Evolutionary conservation across 2,888 invertebrate genomes (phyloP).

Genomic region (Ariolimax columbianus): DNA sequence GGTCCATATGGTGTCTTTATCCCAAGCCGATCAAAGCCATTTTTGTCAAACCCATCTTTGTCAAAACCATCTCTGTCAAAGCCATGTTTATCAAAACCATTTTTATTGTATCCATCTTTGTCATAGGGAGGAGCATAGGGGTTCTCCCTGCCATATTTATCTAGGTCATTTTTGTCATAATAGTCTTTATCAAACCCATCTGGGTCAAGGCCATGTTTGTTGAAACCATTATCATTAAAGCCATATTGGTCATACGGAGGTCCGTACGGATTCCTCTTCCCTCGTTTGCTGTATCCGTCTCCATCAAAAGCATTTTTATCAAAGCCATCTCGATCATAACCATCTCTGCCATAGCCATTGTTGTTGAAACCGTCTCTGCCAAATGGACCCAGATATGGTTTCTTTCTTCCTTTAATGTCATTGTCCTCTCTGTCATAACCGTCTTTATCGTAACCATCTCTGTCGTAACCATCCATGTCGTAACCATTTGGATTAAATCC

Average conservation of each 20-base stretch:
- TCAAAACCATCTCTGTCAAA: conserved; percentile 46
- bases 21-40: conserved; percentile 24
- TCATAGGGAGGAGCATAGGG: conserved; percentile 23
- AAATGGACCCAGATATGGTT: conserved; percentile 4
- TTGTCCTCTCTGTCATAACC: conserved; percentile 10
- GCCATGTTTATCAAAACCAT: conserved; percentile 32
- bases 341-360: conserved; percentile 10
- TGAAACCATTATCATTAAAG: conserved; percentile 32
- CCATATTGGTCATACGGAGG: conserved; percentile 35
- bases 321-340: conserved; percentile 15
- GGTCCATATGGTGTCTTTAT: conserved; percentile 20
- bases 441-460: background rate
- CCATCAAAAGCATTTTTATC: conserved; percentile 30
- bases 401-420: conserved; percentile 21
- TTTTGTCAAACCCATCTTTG: conserved; percentile 41
- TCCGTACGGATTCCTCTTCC: conserved; percentile 15
- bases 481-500: conserved; percentile 15
- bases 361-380: conserved; percentile 19
- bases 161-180: conserved; percentile 19
- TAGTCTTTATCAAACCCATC: conserved; percentile 54
- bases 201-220: conserved; percentile 48
- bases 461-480: conserved; percentile 8
- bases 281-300: conserved; percentile 14
- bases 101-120: conserved; percentile 38
- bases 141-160: conserved; percentile 18